Evolutionary conservation across 2,888 invertebrate species (phyloP).

Genomic region (Megaustenia siamemsis): DNA sequence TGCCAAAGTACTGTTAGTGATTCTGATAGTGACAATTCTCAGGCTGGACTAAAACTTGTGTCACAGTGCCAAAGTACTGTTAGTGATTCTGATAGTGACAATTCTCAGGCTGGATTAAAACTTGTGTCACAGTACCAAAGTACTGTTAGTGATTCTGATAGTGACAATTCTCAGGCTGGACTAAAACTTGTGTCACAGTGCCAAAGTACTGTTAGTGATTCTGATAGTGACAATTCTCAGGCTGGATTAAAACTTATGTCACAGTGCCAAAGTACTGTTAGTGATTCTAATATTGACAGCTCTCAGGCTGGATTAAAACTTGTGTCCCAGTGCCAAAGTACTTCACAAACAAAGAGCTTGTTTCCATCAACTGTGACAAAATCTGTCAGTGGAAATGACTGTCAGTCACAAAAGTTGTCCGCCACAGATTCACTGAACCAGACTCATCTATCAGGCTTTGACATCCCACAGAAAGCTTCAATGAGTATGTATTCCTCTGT

Average conservation of each 20-base stretch:
- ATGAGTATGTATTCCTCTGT: neutral
- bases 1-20: neutral
- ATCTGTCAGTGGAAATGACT: neutral
- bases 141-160: neutral
- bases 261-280: neutral
- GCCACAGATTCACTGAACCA: neutral
- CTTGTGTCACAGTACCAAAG: neutral
- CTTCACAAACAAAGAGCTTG: neutral
- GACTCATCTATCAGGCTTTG: neutral
- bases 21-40: neutral
- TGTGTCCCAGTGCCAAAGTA: neutral
- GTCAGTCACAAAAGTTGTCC: neutral
- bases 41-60: neutral
- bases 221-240: neutral
- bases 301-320: neutral
- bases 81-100: neutral
- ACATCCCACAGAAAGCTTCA: neutral
- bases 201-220: neutral
- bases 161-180: neutral
- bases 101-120: neutral
- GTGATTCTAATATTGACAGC: neutral
- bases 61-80: neutral
- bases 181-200: neutral
- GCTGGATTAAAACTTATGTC: neutral
- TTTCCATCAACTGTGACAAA: slow-evolving; percentile 8